Base-by-base conservation (phyloP, 2,113 vertebrate species). In the Perognathus longimembris region DNA sequence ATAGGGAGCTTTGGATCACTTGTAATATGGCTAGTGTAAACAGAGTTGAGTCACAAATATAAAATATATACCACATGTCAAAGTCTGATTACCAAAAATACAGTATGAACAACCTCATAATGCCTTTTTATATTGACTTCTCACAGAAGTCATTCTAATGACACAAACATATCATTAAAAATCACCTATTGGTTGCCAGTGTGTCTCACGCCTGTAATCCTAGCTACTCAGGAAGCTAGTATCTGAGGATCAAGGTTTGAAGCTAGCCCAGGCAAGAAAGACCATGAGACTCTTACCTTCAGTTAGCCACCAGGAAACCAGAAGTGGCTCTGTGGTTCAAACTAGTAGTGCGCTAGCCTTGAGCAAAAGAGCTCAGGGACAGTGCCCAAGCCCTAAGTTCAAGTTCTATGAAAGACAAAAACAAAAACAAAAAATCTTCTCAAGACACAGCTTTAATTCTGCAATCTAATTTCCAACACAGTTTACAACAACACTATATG, bases 401-500 rank as follows among this genome's bases (percentile, higher is more conserved):
- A 54, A 54, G 50, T 15, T 15, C 50, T 15, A 18, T 54, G 50
- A 54, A 14, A 54, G 50, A 54, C 50, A 54, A 54, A 54, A 54
- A 54, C 50, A 54, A 54, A 54, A 54, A 54, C 50, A 54, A 54
- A n/a, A n/a, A 82, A 80, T 36, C 36, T 87, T 84, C 32, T 24
- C 7, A 63, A 59, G 18, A 59, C 14, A 32, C 50, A 89, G 28
- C 57, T 97, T 97, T 96, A 97, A 93, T 95, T 7, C 21, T 42
- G 57, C 9, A 83, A 78, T 21, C 36, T n/a, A 63, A 26, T 22
- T n/a, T 78, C 67, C 8, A 1, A 0, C 2, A 8, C 40, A n/a
- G n/a, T 26, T 71, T 73, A 50, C 22, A 59, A 74, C 30, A 15
- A 50, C 11, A 36, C 30, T 30, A 2, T 11, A 8, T 15, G n/a